Evolutionary conservation across 2,888 invertebrate genomes (phyloP).

Genomic region (Scaptomyza parva): DNA sequence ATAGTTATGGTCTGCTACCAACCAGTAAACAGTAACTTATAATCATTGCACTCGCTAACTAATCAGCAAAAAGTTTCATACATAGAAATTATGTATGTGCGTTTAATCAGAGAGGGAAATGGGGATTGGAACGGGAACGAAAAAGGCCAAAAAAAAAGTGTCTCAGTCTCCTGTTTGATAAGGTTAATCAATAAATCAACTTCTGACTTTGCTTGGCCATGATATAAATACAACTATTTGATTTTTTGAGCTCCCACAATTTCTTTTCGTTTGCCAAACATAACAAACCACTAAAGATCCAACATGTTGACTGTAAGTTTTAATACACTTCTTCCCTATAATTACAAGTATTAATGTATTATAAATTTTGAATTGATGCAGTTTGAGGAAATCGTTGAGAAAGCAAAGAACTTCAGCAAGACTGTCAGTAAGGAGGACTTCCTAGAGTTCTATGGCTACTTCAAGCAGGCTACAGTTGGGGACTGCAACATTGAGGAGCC

Average conservation of each 20-base stretch:
- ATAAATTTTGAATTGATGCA: slow-evolving; percentile 71
- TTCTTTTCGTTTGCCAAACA: slow-evolving; percentile 56
- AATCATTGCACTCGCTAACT: slow-evolving; percentile 5
- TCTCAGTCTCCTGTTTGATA: slow-evolving; percentile 38
- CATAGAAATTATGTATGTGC: slow-evolving; percentile 34
- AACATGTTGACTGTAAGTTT: slow-evolving; percentile 78
- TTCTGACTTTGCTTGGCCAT: slow-evolving; percentile 22
- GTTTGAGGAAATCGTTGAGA: slow-evolving; percentile 91
- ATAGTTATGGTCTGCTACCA: not conserved
- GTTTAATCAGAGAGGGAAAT: slow-evolving; percentile 7
- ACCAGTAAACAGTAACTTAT: not conserved
- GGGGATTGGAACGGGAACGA: slow-evolving; percentile 1
- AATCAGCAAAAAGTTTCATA: slow-evolving; percentile 30
- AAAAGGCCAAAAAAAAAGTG: slow-evolving; percentile 1
- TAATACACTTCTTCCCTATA: not conserved
- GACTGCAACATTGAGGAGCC: slow-evolving; percentile 93
- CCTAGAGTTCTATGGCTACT: slow-evolving; percentile 92
- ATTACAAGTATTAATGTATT: too few species aligned
- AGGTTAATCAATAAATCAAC: slow-evolving; percentile 49
- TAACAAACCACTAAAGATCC: slow-evolving; percentile 36
- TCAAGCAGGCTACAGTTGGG: slow-evolving; percentile 93
- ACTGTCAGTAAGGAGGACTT: slow-evolving; percentile 92
- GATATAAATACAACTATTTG: slow-evolving; percentile 54
- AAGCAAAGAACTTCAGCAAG: slow-evolving; percentile 90
- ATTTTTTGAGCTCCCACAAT: slow-evolving; percentile 44